Base-by-base conservation (phyloP, 2,888 invertebrate genomes). In the Germaria angustata region DNA sequence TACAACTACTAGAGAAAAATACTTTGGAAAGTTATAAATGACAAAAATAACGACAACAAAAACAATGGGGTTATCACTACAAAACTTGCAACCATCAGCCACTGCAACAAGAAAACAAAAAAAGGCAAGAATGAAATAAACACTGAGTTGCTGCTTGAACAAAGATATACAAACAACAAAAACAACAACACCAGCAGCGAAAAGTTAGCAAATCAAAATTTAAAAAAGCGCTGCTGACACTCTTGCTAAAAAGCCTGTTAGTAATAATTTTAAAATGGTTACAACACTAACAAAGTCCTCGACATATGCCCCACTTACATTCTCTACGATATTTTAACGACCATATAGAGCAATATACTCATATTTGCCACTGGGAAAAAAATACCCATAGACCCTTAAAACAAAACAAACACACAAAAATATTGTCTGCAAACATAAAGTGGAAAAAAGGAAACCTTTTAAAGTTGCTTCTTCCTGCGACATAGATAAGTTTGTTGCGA, bases 211-310 rank as follows among this genome's bases (percentile, higher is more conserved):
- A 36, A 17, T 6, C 15, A 20, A 41, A 41, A 61, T 0, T n/a
- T 22, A 20, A 22, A 51, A 41, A 68, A 81, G 72, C 55, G 34
- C 71, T 82, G 82, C 79, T 79, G 82, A 79, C 82, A 82, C 71
- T 79, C 34, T 71, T 36, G 59, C 36, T 78, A 73, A 75, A 75
- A 79, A 79, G 73, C 75, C 82, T 79, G 79, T 76, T 72, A 71
- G 79, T 66, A 76, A 82, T 82, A 76, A 79, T 82, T 79, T 82
- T 65, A 69, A 78, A 82, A 68, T 53, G 15, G n/a, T 59, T 65
- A 49, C 53, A 61, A 69, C 75, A 46, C 24, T 41, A 69, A 71
- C 80, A 75, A 59, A 28, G 39, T 41, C 11, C 8, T 5, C 13
- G 13, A 32, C 41, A 41, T 51, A 39, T 17, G 2, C 28, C 36